Evolutionary conservation across 2,797 vertebrate species (phyloP).

Genomic region (Galagoides demidoff): DNA sequence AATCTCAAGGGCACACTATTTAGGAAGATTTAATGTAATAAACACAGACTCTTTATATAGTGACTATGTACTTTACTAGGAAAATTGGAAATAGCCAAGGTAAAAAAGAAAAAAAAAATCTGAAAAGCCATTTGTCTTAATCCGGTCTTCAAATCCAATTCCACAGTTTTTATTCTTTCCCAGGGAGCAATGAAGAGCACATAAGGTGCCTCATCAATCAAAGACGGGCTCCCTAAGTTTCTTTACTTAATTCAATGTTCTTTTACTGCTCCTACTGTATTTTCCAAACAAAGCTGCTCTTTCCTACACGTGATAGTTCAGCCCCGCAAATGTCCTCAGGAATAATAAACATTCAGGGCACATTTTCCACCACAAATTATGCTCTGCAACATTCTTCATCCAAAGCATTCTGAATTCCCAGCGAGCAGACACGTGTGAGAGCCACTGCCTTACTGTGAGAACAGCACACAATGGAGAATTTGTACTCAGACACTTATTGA

Average conservation of each 20-base stretch:
- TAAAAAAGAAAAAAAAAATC: conserved; percentile 48
- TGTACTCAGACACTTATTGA: conserved; percentile 68
- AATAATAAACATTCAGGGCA: conserved; percentile 49
- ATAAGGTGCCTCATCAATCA: conserved; percentile 52
- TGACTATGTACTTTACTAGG: conserved; percentile 3
- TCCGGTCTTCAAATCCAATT: conserved; percentile 69
- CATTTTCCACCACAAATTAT: conserved; percentile 23
- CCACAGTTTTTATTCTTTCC: conserved; percentile 73
- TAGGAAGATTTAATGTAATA: conserved; percentile 33
- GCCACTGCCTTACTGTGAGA: neutral
- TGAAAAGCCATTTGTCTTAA: conserved; percentile 73
- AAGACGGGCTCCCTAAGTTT: conserved; percentile 57
- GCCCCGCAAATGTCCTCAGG: neutral
- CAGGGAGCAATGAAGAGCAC: conserved; percentile 66
- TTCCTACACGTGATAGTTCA: conserved; percentile 24
- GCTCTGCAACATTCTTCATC: neutral
- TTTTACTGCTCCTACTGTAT: conserved; percentile 53
- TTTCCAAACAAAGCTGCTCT: conserved; percentile 49
- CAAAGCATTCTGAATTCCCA: neutral
- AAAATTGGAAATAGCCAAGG: conserved; percentile 4
- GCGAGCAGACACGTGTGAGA: conserved; percentile 39
- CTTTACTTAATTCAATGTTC: conserved; percentile 63
- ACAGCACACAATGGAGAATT: conserved; percentile 47
- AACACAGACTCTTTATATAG: conserved; percentile 11
- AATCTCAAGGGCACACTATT: neutral